phyloP scores from a whole-genome alignment of 1,140 invertebrate genomes.

The Hylaeus anthracinus region DNA sequence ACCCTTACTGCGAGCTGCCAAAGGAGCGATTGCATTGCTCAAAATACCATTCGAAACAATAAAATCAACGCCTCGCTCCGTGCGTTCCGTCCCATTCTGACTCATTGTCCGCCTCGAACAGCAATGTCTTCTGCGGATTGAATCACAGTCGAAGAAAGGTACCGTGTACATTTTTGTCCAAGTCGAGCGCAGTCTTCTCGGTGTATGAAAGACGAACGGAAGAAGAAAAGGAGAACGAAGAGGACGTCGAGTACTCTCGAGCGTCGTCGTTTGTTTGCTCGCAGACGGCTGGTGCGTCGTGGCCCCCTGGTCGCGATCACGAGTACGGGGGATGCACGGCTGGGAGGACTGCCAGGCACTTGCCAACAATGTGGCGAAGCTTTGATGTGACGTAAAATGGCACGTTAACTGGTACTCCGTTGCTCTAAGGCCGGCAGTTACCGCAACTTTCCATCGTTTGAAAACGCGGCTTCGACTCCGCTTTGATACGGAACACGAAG shows the following conservation, averaged over 20 bases:
- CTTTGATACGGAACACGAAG: not conserved
- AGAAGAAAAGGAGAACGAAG: not conserved
- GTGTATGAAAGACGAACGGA: not conserved
- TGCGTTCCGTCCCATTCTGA: no score
- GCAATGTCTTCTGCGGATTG: not conserved
- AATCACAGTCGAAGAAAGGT: no score
- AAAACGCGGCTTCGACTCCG: not conserved
- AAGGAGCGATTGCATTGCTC: no score
- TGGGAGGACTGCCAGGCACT: conserved; percentile 61
- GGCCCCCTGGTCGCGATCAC: conserved; percentile 5
- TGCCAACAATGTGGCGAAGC: conserved; percentile 77
- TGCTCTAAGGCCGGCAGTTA: conserved; percentile 36
- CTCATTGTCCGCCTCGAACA: no score
- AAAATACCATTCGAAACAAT: no score
- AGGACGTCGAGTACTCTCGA: conserved; percentile 18
- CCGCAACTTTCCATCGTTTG: conserved; percentile 59
- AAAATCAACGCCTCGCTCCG: no score
- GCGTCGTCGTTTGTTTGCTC: conserved; percentile 47
- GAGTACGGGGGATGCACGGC: conserved; percentile 12
- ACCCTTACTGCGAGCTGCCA: no score
- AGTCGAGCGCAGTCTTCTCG: not conserved
- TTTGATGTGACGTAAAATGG: conserved; percentile 77
- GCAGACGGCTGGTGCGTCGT: conserved; percentile 17
- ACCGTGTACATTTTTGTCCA: not conserved
- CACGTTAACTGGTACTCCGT: conserved; percentile 68